These are phyloP conservation scores for Heteromormyrus szaboi DNA, from an alignment of 2,797 vertebrate genomes.

Conservation along the genomic window DNA sequence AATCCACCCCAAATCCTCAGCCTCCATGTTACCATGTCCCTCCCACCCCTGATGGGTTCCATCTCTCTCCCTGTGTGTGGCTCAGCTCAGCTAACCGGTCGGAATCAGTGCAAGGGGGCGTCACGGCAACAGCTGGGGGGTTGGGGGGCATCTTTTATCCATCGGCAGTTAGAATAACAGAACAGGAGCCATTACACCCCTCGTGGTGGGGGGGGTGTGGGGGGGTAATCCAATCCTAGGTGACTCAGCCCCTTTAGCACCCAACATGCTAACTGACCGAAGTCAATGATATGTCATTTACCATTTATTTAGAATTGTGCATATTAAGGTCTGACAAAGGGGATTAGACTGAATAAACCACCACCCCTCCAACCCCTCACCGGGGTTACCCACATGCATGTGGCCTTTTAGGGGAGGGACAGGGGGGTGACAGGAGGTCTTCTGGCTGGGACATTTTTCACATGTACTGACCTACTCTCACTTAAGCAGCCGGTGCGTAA, in stretches of 20 bases:
- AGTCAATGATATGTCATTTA: background rate
- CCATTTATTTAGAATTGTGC: background rate
- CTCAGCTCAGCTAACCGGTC: background rate
- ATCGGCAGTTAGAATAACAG: background rate
- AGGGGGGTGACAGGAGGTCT: background rate
- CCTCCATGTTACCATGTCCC: constrained; percentile 20
- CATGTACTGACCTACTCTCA: background rate
- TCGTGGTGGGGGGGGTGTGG: background rate
- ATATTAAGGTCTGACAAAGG: background rate
- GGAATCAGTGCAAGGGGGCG: background rate
- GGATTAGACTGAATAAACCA: background rate
- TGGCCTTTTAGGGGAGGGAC: too few relatives aligned
- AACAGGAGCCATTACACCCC: background rate
- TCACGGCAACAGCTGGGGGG: constrained; percentile 17
- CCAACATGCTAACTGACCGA: background rate
- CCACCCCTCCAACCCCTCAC: too few relatives aligned
- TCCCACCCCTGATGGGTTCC: background rate
- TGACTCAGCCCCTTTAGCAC: background rate
- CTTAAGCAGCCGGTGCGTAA: background rate
- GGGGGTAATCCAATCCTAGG: background rate
- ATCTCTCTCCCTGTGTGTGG: background rate
- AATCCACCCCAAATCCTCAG: constrained; percentile 29
- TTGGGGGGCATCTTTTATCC: background rate
- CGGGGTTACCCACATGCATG: background rate
- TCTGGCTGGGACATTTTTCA: background rate